A percentile compares a stretch with the other conserved stretches of the same genome.
These are phyloP conservation scores for Serripes groenlandicus DNA, from an alignment of 2,888 invertebrate genomes.

Conservation along the genomic window DNA sequence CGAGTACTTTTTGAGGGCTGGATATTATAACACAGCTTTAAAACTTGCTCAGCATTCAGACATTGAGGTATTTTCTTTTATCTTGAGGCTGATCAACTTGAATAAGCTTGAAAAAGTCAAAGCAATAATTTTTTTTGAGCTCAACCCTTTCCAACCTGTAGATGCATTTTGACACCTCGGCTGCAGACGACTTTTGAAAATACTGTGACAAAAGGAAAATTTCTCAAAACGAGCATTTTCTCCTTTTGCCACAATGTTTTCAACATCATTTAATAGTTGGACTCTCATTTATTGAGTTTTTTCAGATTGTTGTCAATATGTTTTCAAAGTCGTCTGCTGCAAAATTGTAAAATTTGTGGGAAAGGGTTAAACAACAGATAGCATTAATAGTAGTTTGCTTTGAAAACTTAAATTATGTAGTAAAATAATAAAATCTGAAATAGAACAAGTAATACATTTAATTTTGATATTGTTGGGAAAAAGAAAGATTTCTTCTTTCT, in stretches of 20 bases:
- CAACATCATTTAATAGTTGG: too few relatives aligned
- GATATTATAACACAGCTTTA: constrained; percentile 97
- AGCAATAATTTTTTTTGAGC: background rate
- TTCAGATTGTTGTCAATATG: too few relatives aligned
- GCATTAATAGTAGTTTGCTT: too few relatives aligned
- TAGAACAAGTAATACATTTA: too few relatives aligned
- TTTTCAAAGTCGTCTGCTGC: too few relatives aligned
- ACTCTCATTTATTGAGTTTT: too few relatives aligned
- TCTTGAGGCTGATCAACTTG: background rate
- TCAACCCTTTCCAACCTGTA: background rate
- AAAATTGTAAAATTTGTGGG: background rate
- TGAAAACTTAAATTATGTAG: too few relatives aligned
- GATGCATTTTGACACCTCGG: too few relatives aligned
- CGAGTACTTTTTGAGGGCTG: constrained; percentile 97
- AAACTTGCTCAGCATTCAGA: constrained; percentile 93
- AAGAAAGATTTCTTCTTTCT: background rate
- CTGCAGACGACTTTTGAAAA: too few relatives aligned
- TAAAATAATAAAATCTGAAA: too few relatives aligned
- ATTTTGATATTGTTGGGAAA: too few relatives aligned
- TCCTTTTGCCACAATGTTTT: background rate
- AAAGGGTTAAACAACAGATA: background rate
- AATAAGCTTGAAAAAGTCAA: background rate
- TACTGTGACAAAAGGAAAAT: background rate
- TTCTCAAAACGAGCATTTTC: background rate
- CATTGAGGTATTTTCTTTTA: constrained; percentile 83